Evolutionary conservation across 1,140 invertebrate genomes (phyloP), one percentile per base, ranked within the genome.

Genomic region (Diploscapter pachys): DNA sequence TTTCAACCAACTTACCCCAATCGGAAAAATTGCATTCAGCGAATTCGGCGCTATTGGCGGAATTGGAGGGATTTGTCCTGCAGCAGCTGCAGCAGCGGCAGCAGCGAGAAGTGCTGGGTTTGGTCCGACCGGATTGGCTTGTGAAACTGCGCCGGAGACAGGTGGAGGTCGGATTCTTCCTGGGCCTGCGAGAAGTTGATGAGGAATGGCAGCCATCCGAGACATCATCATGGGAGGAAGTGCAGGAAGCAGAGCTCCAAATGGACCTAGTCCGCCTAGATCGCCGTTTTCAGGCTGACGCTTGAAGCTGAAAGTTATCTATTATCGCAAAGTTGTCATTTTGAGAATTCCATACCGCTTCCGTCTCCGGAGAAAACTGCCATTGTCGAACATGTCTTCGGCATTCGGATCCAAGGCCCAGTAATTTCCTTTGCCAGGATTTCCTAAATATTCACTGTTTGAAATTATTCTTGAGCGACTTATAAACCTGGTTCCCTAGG

Each of bases 321-420:
- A 65, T 65, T 13, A 49, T 49, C 53, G 55, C 57, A 66, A 53
- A 74, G 68, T 63, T 74, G 72, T 74, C 57, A 63, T 55, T 48
- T 54, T 61, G 3, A 50, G 48, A 4, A 6, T 52, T 49, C 3
- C 98, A 88, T 95, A 99, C 49, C 96, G 89, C 87, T 99, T 99
- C 69, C 96, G 87, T 31, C 96, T 89, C 4, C 96, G 87, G 61
- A 99, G 88, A 84, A 99, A 99, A 83, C 93, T 95, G 0, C 97
- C 97, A 86, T 99, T 99, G 85, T 99, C 96, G 83, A 99, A 99
- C 97, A 99, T 99, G 83, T 98, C 94, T 84, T 98, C 94, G 2
- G 93, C 93, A 71, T 94, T 88, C 0, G 96, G 96, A 87, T 99
- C 95, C 63, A 99, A 86, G 0, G 95, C 96, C 96, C 96, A 99